Conservation (phyloP, 2,888 invertebrate genomes). For the Platycheirus rosarum region DNA sequence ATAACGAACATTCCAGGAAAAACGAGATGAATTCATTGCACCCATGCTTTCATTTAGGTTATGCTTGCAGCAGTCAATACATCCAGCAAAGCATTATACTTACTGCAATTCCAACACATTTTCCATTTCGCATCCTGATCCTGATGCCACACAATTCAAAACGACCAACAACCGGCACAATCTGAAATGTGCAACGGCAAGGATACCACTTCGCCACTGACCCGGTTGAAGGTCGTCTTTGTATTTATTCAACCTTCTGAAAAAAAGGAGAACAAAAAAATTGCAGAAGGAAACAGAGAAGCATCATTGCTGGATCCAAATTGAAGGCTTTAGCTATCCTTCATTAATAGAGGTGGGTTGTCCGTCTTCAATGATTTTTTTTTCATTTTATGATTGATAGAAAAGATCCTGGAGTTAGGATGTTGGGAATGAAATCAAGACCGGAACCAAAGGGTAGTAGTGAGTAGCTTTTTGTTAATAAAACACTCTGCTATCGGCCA, state of each 20-base stretch:
- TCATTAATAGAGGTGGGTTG: slow-evolving; percentile 56
- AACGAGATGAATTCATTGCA: slow-evolving; percentile 62
- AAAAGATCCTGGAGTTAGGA: slow-evolving; percentile 1
- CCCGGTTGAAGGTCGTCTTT: slow-evolving; percentile 73
- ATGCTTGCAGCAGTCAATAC: slow-evolving; percentile 53
- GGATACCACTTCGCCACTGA: slow-evolving; percentile 66
- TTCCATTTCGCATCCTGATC: slow-evolving; percentile 8
- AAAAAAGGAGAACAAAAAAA: slow-evolving; percentile 7
- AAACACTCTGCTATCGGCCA: slow-evolving; percentile 68
- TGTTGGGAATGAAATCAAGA: slow-evolving; percentile 36
- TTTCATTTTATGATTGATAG: slow-evolving; percentile 51
- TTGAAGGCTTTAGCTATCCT: slow-evolving; percentile 25
- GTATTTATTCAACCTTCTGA: slow-evolving; percentile 69
- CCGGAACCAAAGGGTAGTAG: slow-evolving; percentile 23
- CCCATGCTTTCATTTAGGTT: slow-evolving; percentile 36
- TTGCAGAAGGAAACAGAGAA: slow-evolving; percentile 34
- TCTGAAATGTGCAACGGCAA: slow-evolving; percentile 55
- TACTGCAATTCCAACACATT: slow-evolving; percentile 52
- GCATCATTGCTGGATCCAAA: slow-evolving; percentile 27
- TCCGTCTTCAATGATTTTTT: slow-evolving; percentile 24
- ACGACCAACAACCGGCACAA: slow-evolving; percentile 33
- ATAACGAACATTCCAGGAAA: slow-evolving; percentile 10
- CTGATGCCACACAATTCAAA: slow-evolving; percentile 17
- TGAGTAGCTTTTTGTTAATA: slow-evolving; percentile 43
- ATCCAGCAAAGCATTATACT: slow-evolving; percentile 9